Base-by-base conservation (phyloP, 2,888 invertebrate species). In the Cantharis lateralis region DNA sequence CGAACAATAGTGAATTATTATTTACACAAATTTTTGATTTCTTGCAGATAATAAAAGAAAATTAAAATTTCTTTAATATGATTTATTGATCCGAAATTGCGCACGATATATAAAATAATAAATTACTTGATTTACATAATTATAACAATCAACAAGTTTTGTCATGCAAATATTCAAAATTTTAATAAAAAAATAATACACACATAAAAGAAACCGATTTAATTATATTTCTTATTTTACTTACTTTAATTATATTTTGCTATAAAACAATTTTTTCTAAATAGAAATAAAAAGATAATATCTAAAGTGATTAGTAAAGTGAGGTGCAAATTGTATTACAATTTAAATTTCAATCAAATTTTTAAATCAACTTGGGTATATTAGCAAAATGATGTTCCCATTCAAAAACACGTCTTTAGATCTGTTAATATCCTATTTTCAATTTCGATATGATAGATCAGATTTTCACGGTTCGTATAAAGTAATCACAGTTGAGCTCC, bases 401-500 rank as follows among this genome's bases (percentile, higher is more conserved):
- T 74, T 77, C 69, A 77, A 61, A 48, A 70, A 62, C 71, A 69
- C 74, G 68, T 69, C 77, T 32, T 63, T 68, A 71, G 63, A 61
- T 62, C 71, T 71, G 68, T 71, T 74, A 77, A 77, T 77, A 77
- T 70, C 74, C 28, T 62, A 26, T 74, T 74, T 77, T 71, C 77
- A 75, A 77, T 75, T 77, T 74, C 70, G 70, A 7, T 69, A 48
- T 69, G 64, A 66, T 70, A 74, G 74, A 77, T 77, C 68, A 69
- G 77, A 74, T 77, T 74, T 77, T 69, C 77, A 77, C 72, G 72
- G 72, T 68, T 77, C 71, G 63, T 71, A 61, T 62, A 74, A 77
- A 72, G 77, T 77, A 77, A 77, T 77, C 77, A 74, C 74, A 77
- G 74, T 74, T 75, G 48, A 63, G 26, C 69, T 26, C 18, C 69